A percentile compares a stretch with the other conserved stretches of the same genome.
These are phyloP conservation scores for Mesocricetus auratus DNA, from an alignment of 2,113 vertebrate genomes.

Conservation along the genomic window DNA sequence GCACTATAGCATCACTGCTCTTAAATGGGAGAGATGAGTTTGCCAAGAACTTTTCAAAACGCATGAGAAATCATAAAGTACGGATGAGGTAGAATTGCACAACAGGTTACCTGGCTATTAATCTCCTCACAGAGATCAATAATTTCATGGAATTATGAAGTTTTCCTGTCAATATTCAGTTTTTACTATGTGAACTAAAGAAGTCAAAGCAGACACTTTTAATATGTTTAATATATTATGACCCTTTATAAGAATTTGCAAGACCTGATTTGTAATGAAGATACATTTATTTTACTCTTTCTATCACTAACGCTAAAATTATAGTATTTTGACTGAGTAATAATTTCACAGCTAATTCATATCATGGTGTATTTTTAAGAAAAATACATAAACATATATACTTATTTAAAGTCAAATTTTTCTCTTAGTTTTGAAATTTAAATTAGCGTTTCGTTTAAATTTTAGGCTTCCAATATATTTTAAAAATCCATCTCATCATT, in stretches of 20 bases:
- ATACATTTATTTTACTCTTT: neutral
- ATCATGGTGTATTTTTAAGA: neutral
- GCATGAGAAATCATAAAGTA: constrained; percentile 9
- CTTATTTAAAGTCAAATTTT: neutral
- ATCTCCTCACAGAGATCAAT: neutral
- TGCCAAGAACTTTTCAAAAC: neutral
- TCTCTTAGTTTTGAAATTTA: neutral
- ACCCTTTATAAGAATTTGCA: neutral
- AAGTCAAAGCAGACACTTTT: neutral
- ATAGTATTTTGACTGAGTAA: neutral
- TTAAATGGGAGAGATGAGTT: neutral
- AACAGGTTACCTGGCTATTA: neutral
- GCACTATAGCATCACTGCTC: neutral
- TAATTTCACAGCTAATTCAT: neutral
- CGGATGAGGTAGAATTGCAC: neutral
- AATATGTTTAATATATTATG: neutral
- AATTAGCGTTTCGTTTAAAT: neutral
- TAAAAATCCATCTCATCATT: neutral
- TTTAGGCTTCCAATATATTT: neutral
- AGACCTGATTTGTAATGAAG: neutral
- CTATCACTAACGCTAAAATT: neutral
- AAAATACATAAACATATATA: neutral
- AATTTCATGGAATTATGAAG: neutral
- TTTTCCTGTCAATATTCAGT: neutral
- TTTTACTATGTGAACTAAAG: neutral